Conservation (phyloP, 2,113 vertebrate genomes). For the Progne subis region DNA sequence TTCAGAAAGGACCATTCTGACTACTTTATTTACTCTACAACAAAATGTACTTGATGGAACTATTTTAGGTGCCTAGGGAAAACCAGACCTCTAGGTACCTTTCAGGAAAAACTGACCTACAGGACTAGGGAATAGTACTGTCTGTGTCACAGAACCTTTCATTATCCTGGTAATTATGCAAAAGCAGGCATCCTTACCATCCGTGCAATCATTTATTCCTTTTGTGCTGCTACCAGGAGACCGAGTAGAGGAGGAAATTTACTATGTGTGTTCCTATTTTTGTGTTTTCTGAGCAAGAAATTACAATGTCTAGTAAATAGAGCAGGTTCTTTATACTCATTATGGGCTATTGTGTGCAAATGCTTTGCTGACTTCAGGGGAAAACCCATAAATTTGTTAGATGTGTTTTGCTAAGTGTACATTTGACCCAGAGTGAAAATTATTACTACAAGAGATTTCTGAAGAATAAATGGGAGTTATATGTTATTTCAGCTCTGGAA, state of each 20-base stretch:
- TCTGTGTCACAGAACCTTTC: not conserved
- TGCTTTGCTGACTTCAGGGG: not conserved
- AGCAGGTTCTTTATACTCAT: not conserved
- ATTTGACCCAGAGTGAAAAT: slow-evolving; percentile 25
- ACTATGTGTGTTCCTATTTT: not conserved
- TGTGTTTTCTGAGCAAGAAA: slow-evolving; percentile 12
- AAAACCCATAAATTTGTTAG: slow-evolving; percentile 16
- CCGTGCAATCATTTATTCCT: not conserved
- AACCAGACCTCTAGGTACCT: not conserved
- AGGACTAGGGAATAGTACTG: not conserved
- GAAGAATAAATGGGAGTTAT: not conserved
- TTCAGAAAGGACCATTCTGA: not conserved
- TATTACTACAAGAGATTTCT: not conserved
- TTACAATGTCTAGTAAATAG: not conserved
- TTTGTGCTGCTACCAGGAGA: not conserved
- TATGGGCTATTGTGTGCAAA: slow-evolving; percentile 26
- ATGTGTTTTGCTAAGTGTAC: not conserved
- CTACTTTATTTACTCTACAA: not conserved
- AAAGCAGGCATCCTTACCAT: not conserved
- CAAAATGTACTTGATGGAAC: not conserved
- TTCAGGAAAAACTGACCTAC: not conserved
- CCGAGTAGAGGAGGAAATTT: not conserved
- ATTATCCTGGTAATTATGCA: not conserved
- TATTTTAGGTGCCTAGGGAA: not conserved
- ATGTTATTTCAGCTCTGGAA: not conserved